These are phyloP conservation scores for Leucoptera coffeella DNA, from an alignment of 2,888 invertebrate genomes.

Conservation along the genomic window DNA sequence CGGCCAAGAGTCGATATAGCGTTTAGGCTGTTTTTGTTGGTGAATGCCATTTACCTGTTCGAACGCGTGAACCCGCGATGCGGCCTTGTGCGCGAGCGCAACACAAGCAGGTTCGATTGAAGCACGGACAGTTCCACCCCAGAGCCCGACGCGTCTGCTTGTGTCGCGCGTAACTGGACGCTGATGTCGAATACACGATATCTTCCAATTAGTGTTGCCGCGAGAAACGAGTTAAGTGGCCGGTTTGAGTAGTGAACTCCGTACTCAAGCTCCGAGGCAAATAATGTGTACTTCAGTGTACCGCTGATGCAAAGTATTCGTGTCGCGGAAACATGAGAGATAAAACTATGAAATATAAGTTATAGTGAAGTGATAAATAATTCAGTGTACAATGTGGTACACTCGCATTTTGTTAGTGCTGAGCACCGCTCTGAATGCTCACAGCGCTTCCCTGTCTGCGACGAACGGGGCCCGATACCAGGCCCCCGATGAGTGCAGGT, in stretches of 20 bases:
- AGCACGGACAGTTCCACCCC: slow-evolving; percentile 49
- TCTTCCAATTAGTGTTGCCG: slow-evolving; percentile 47
- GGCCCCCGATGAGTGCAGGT: slow-evolving; percentile 76
- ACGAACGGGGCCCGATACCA: slow-evolving; percentile 61
- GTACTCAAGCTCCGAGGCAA: slow-evolving; percentile 16
- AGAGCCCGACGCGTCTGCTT: slow-evolving; percentile 38
- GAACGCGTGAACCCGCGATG: slow-evolving; percentile 54
- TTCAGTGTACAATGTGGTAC: slow-evolving; percentile 36
- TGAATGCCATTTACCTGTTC: slow-evolving; percentile 48
- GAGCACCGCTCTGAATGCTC: slow-evolving; percentile 27
- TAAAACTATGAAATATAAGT: slow-evolving; percentile 39
- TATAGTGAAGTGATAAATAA: slow-evolving; percentile 21
- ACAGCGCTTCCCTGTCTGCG: slow-evolving; percentile 41
- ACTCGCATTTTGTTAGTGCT: slow-evolving; percentile 33
- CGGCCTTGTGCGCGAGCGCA: slow-evolving; percentile 58
- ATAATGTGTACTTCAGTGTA: slow-evolving; percentile 16
- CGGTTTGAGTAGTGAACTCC: slow-evolving; percentile 36
- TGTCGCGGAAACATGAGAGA: slow-evolving; percentile 26
- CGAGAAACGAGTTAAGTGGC: slow-evolving; percentile 50
- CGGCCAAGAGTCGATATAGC: slow-evolving; percentile 19
- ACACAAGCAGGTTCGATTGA: slow-evolving; percentile 32
- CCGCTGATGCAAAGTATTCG: slow-evolving; percentile 19
- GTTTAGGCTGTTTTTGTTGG: slow-evolving; percentile 24
- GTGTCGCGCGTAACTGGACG: slow-evolving; percentile 24
- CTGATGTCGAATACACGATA: slow-evolving; percentile 30